Base-by-base conservation (phyloP, 2,113 vertebrate genomes). In the Coryphaenoides rupestris region DNA sequence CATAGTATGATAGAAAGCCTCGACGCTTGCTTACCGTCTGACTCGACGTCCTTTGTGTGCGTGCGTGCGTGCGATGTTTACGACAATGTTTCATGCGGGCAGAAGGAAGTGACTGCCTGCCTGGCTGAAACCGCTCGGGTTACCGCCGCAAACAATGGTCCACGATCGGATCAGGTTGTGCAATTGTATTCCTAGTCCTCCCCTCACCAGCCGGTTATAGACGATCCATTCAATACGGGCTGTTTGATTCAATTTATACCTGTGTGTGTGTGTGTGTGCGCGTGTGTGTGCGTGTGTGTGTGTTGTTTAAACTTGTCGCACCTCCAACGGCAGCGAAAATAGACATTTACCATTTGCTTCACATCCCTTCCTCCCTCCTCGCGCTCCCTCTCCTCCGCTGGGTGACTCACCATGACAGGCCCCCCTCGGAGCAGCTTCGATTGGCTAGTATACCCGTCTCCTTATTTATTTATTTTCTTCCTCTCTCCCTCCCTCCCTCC, bases 391-490 rank as follows among this genome's bases (percentile, higher is more conserved):
- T 46, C 0, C 45, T 56, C 49, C 70, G 56, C 19, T 76, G 68
- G 64, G 64, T 28, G 59, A 70, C 10, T 74, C 67, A 60, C 73
- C 55, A 65, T 74, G 21, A 64, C 76, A 74, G 65, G 63, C 69
- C 62, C 71, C 69, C 28, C 40, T 49, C 50, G 70, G 52, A 66
- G 69, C 45, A 64, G 58, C 66, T 79, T 71, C 55, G 58, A 77
- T 70, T 68, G 21, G 70, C 74, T 67, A n/a, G n/a, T n/a, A n/a
- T n/a, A n/a, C n/a, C n/a, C n/a, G n/a, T n/a, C n/a, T n/a, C n/a
- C n/a, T n/a, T n/a, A n/a, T n/a, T n/a, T n/a, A n/a, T n/a, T n/a
- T n/a, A 7, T 40, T 12, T 12, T 10, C 33, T 12, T 53, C 62
- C 56, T 63, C 16, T 59, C 47, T 66, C 49, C 58, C 17, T 58